Evolutionary conservation across 2,888 invertebrate genomes (phyloP).

Genomic region (Aromia moschata): DNA sequence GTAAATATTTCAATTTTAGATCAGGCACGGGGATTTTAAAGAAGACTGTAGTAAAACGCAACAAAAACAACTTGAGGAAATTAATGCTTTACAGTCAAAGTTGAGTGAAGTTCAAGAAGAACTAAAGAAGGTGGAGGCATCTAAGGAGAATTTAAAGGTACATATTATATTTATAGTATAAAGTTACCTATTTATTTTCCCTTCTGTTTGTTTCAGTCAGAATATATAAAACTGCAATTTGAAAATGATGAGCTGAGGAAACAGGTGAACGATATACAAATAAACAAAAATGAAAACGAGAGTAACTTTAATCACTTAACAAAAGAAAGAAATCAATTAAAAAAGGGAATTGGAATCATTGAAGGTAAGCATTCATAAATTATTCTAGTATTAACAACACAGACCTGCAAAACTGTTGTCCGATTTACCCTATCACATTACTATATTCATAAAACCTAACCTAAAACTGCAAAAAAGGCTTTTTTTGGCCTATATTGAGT

Average conservation of each 20-base stretch:
- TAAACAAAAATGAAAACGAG: slow-evolving; percentile 51
- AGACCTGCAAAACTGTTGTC: no score
- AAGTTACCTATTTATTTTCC: not conserved
- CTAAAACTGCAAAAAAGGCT: no score
- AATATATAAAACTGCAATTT: slow-evolving; percentile 55
- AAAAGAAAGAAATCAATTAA: slow-evolving; percentile 53
- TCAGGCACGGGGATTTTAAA: slow-evolving; percentile 65
- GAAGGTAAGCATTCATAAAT: slow-evolving; percentile 50
- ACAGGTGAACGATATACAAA: slow-evolving; percentile 49
- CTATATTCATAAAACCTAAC: no score
- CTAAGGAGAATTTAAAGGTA: slow-evolving; percentile 63
- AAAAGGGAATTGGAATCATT: slow-evolving; percentile 49
- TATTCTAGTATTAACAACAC: no score
- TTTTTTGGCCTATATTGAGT: no score
- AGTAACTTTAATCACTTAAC: slow-evolving; percentile 51
- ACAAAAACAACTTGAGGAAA: slow-evolving; percentile 63
- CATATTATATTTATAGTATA: not conserved
- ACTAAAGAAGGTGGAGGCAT: slow-evolving; percentile 59
- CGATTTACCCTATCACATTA: no score
- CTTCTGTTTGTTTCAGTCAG: slow-evolving; percentile 48
- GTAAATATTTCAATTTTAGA: slow-evolving; percentile 61
- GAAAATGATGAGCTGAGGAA: slow-evolving; percentile 57
- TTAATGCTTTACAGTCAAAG: slow-evolving; percentile 63
- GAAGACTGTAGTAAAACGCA: slow-evolving; percentile 64
- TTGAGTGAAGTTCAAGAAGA: slow-evolving; percentile 64